Evolutionary conservation across 1,140 invertebrate genomes (phyloP), one percentile per base, ranked within the genome.

Genomic region (Trichoplusia ni): DNA sequence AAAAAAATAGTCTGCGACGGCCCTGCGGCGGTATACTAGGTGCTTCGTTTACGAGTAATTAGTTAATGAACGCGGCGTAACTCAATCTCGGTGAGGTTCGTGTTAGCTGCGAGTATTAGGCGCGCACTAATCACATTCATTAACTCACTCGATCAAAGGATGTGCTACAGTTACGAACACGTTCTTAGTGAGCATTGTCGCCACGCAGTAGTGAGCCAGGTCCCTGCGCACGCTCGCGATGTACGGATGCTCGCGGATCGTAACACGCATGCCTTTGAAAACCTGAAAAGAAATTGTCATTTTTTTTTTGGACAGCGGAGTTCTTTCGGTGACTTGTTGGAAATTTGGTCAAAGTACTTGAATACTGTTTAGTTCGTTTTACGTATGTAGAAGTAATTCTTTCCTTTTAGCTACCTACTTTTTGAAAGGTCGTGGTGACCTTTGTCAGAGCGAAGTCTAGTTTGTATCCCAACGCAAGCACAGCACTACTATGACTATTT

Each of bases 241-340:
- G 61, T 90, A 90, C 0, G 87, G 84, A 33, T 90, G 87, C 21
- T 90, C 87, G 21, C 68, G 60, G n/a, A 87, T 77, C 9, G 72
- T 56, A 3, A 88, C 87, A 0, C 82, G 78, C 0, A 6, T 37
- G 0, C 75, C 85, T 63, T 67, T 77, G 54, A 83, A 81, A 56
- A 90, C 67, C 87, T 90, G 64, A 5, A 61, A 69, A 37, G 49
- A 35, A 58, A 1, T n/a, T n/a, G n/a, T n/a, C n/a, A n/a, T n/a
- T n/a, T n/a, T n/a, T n/a, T n/a, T n/a, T n/a, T n/a, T n/a, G n/a
- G n/a, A n/a, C n/a, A n/a, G n/a, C n/a, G n/a, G n/a, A n/a, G n/a
- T n/a, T n/a, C n/a, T n/a, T n/a, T n/a, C n/a, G n/a, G n/a, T n/a
- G n/a, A n/a, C n/a, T n/a, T n/a, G n/a, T n/a, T n/a, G n/a, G n/a